phyloP scores from a whole-genome alignment of 2,888 invertebrate genomes.

The Gymnosoma rotundatum region DNA sequence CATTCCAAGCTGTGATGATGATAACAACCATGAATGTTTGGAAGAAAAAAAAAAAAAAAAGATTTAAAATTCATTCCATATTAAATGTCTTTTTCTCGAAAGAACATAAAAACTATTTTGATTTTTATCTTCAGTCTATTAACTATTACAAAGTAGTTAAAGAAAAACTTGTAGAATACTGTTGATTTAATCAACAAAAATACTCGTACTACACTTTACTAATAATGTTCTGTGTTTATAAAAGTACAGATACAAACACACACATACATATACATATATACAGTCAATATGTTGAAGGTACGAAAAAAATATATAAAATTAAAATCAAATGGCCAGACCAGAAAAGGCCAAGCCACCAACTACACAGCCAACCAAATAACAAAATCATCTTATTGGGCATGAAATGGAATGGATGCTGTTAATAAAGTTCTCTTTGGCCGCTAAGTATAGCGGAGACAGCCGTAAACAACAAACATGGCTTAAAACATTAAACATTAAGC shows the following conservation, averaged over 20 bases:
- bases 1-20: neutral
- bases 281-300: neutral
- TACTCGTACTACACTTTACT: slow-evolving; percentile 43
- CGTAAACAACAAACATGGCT: slow-evolving; percentile 72
- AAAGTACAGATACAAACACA: neutral
- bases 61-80: slow-evolving; percentile 34
- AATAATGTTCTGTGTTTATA: slow-evolving; percentile 40
- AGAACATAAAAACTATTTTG: slow-evolving; percentile 46
- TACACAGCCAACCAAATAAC: slow-evolving; percentile 10
- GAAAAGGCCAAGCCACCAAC: neutral
- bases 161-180: slow-evolving; percentile 56
- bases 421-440: slow-evolving; percentile 72
- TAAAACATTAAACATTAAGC: slow-evolving; percentile 70
- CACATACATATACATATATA: neutral
- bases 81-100: slow-evolving; percentile 41
- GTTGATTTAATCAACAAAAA: slow-evolving; percentile 67
- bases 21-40: slow-evolving; percentile 5
- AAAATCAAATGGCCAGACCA: slow-evolving; percentile 15
- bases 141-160: slow-evolving; percentile 64
- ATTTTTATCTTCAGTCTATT: slow-evolving; percentile 63
- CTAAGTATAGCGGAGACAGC: slow-evolving; percentile 71
- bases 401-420: slow-evolving; percentile 60
- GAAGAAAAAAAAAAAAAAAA: neutral
- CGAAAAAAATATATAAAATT: neutral
- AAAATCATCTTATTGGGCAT: slow-evolving; percentile 58